Evolutionary conservation across 1,140 invertebrate species (phyloP).

Genomic region (Phenacoccus solenopsis): DNA sequence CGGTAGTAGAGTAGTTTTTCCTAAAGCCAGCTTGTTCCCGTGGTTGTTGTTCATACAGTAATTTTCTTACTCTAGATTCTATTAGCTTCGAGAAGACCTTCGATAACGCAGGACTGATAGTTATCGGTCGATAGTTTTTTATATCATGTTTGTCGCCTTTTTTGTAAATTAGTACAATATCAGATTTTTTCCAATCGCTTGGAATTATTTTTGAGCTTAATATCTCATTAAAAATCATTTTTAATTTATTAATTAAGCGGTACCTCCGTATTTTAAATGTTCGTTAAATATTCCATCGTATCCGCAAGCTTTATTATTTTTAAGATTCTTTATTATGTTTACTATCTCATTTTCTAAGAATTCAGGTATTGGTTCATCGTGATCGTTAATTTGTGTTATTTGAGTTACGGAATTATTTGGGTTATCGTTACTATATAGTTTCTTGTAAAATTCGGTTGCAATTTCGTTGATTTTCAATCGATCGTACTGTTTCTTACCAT

Average conservation of each 20-base stretch:
- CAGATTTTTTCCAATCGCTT: conserved; percentile 25
- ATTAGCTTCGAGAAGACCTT: conserved; percentile 21
- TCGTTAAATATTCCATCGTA: conserved; percentile 16
- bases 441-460: too few relatives aligned
- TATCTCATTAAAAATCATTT: conserved; percentile 5
- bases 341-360: neutral
- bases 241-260: conserved; percentile 2
- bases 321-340: neutral
- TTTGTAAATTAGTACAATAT: conserved; percentile 30
- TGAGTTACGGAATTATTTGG: too few relatives aligned
- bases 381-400: too few relatives aligned
- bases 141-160: conserved; percentile 29
- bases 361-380: neutral
- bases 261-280: conserved; percentile 11
- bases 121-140: conserved; percentile 31
- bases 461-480: too few relatives aligned
- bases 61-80: conserved; percentile 13
- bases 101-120: conserved; percentile 28
- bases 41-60: neutral
- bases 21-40: conserved; percentile 18
- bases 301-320: conserved; percentile 19
- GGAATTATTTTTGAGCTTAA: conserved; percentile 26
- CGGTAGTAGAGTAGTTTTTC: conserved; percentile 17
- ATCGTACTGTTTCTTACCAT: too few relatives aligned
- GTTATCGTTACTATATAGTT: too few relatives aligned